Evolutionary conservation across 1,140 invertebrate genomes (phyloP).

Genomic region (Archegozetes longisetosus): DNA sequence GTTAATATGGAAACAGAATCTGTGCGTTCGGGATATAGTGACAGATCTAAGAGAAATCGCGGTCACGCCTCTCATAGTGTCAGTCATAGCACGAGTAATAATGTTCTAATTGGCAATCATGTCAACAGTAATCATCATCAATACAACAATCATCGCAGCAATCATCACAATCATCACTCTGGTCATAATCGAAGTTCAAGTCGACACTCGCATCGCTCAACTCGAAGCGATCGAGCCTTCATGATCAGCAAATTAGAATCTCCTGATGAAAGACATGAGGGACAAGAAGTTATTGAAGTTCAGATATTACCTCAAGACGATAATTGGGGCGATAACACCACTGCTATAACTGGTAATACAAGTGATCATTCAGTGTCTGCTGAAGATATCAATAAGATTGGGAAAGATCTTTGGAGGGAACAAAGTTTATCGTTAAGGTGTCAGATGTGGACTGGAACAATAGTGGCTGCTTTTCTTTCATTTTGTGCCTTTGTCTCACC

Average conservation of each 20-base stretch:
- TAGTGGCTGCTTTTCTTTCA: slow-evolving; percentile 55
- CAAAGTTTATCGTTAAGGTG: slow-evolving; percentile 42
- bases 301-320: slow-evolving; percentile 79
- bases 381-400: slow-evolving; percentile 48
- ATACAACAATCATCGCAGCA: neutral
- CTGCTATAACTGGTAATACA: slow-evolving; percentile 88
- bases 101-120: slow-evolving; percentile 4
- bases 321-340: slow-evolving; percentile 95
- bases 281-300: slow-evolving; percentile 58
- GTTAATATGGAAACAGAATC: slow-evolving; percentile 22
- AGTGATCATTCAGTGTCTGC: slow-evolving; percentile 84
- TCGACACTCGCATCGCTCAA: slow-evolving; percentile 15
- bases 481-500: slow-evolving; percentile 75
- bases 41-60: slow-evolving; percentile 17
- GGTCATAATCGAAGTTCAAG: slow-evolving; percentile 22
- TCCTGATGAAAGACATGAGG: slow-evolving; percentile 45
- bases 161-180: slow-evolving; percentile 13
- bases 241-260: slow-evolving; percentile 31
- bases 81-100: neutral
- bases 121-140: slow-evolving; percentile 1
- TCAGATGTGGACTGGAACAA: slow-evolving; percentile 57
- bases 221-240: slow-evolving; percentile 23
- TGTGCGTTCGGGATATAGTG: slow-evolving; percentile 19
- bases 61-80: slow-evolving; percentile 17
- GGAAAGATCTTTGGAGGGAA: slow-evolving; percentile 27